Base-by-base conservation (phyloP, 2,888 invertebrate species). In the Druceiella hillmani region DNA sequence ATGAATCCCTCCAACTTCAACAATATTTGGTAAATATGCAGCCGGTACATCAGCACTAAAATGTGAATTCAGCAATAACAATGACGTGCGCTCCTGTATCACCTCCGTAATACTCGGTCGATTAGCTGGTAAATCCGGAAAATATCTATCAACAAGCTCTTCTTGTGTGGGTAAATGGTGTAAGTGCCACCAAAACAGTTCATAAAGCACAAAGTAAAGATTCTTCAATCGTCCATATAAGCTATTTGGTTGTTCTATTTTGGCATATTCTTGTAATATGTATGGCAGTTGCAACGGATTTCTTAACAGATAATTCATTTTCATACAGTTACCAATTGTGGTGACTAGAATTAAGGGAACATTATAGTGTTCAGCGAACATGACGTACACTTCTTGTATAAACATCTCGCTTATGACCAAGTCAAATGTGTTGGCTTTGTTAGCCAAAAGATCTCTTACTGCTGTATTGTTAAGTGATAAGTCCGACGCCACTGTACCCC, bases 1-100 rank as follows among this genome's bases (percentile, higher is more conserved):
- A n/a, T n/a, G n/a, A n/a, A n/a, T n/a, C n/a, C 78, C 78, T 10
- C 77, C 78, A 33, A 79, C 64, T 50, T 77, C 75, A 2, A 77
- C 58, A 40, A 75, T 60, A 50, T 74, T 76, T 0, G 78, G 78
- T 2, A 74, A 59, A 14, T 68, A 60, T 0, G 77, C 75, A 4
- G 59, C 54, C 1, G 74, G 61, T 4, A 56, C 45, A 32, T 68
- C 66, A 40, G 69, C 63, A 52, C 70, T 73, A 28, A 64, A 67
- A 49, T 78, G 76, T 5, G 64, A 58, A 50, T 76, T 76, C 1
- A 69, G 49, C 16, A 76, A 50, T 15, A 73, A 52, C 41, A 76
- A 36, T 0, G 72, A 64, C 2, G 58, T 58, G 42, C 72, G 62
- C 35, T 43, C 60, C 44, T 70, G 63, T n/a, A n/a, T n/a, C 44